Evolutionary conservation across 2,888 invertebrate species (phyloP).

Genomic region (Stratiomys singularior): DNA sequence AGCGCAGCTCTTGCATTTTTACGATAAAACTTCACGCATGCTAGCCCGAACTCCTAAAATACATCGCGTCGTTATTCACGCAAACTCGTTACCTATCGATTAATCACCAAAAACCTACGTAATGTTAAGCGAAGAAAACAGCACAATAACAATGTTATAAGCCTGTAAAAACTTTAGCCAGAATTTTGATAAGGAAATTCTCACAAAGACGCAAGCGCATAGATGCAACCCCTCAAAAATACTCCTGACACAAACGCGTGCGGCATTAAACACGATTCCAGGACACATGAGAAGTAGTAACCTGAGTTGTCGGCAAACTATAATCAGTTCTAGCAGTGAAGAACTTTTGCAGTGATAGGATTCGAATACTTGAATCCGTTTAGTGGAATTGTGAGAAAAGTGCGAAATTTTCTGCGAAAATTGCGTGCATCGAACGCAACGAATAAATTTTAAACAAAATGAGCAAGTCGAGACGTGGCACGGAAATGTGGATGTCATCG

Average conservation of each 20-base stretch:
- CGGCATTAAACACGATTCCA: background rate
- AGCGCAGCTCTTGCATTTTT: background rate
- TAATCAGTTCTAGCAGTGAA: background rate
- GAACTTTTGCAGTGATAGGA: background rate
- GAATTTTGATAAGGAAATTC: background rate
- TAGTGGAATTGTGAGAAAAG: background rate
- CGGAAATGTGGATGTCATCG: conserved; percentile 60
- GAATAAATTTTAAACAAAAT: background rate
- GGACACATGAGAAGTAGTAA: conserved; percentile 4
- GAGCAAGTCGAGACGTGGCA: conserved; percentile 48
- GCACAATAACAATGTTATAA: conserved; percentile 20
- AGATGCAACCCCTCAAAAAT: conserved; percentile 18
- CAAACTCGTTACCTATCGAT: conserved; percentile 40
- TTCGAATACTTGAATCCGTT: too few relatives aligned
- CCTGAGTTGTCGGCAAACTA: background rate
- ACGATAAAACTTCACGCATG: conserved; percentile 5
- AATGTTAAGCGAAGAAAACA: conserved; percentile 1
- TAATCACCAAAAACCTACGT: background rate
- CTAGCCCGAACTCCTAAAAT: conserved; percentile 9
- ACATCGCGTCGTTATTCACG: background rate
- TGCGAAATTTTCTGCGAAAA: background rate
- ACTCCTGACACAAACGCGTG: conserved; percentile 5
- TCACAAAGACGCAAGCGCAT: conserved; percentile 27
- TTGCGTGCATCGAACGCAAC: background rate
- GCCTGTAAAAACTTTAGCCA: conserved; percentile 18